A percentile compares a stretch with the other conserved stretches of the same genome.
Conservation (phyloP, 2,113 vertebrate species). For the Hassar affinis region DNA sequence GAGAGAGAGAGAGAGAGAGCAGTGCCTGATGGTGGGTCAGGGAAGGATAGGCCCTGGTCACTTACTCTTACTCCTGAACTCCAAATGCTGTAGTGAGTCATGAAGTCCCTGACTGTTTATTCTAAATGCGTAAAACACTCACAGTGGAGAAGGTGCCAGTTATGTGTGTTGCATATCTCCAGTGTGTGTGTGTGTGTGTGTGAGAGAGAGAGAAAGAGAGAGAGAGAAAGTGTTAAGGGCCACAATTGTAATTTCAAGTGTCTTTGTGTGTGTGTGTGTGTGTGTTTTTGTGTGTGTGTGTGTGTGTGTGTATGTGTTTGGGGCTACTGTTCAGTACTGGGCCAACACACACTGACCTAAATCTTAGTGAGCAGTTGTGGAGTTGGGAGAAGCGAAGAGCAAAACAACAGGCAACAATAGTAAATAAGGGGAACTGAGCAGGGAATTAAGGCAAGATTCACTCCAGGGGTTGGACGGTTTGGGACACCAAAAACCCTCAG, state of each 20-base stretch:
- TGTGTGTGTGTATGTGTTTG: background rate
- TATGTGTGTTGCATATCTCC: background rate
- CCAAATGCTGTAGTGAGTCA: constrained; percentile 2
- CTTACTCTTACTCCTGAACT: constrained; percentile 23
- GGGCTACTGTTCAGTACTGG: background rate
- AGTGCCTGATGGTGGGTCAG: constrained; percentile 16
- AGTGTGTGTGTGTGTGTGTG: background rate
- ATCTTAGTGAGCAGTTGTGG: background rate
- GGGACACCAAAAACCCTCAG: background rate
- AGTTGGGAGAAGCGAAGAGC: background rate
- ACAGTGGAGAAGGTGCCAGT: background rate
- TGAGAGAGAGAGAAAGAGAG: background rate
- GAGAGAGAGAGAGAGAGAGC: background rate
- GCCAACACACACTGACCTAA: background rate
- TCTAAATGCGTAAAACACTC: background rate
- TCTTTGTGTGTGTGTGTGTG: background rate
- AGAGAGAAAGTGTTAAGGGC: background rate
- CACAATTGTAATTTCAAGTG: background rate
- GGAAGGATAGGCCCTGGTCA: background rate
- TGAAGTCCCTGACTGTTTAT: background rate
- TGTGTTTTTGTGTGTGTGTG: background rate
- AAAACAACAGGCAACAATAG: background rate
- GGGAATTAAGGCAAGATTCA: background rate
- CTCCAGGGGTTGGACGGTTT: background rate
- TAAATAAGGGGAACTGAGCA: background rate